phyloP scores from a whole-genome alignment of 2,888 invertebrate genomes.

The Agriopis marginaria region DNA sequence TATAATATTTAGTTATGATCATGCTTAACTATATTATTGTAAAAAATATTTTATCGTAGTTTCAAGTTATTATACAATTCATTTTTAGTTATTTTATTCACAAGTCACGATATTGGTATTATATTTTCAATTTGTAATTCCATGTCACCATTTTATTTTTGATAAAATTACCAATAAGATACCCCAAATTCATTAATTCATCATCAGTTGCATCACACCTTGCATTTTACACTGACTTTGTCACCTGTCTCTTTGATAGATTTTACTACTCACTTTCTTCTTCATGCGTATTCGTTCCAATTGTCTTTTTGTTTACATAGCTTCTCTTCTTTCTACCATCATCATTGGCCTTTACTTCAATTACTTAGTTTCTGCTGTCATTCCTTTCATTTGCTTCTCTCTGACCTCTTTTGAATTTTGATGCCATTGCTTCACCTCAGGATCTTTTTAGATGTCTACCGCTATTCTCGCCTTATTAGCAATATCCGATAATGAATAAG shows the following conservation, averaged over 20 bases:
- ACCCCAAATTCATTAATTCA: background rate
- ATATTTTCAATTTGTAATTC: too few species aligned
- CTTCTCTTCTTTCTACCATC: background rate
- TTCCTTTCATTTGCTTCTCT: background rate
- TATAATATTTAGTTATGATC: too few species aligned
- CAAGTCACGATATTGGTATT: too few species aligned
- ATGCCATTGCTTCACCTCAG: background rate
- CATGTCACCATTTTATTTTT: too few species aligned
- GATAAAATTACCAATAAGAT: background rate
- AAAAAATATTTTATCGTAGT: too few species aligned
- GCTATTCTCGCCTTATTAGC: conserved; percentile 18
- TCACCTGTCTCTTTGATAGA: background rate
- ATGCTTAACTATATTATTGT: too few species aligned
- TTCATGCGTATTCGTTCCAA: background rate
- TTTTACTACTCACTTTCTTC: background rate
- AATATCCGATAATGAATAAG: conserved; percentile 21
- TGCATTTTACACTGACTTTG: background rate
- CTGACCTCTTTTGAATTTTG: background rate
- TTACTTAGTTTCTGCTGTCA: background rate
- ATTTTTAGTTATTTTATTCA: too few species aligned
- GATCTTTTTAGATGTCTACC: background rate
- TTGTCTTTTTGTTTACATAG: background rate
- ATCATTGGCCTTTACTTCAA: background rate
- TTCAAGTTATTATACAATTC: too few species aligned
- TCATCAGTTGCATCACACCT: background rate